These are phyloP conservation scores for Pelodytes ibericus DNA, from an alignment of 2,797 vertebrate species.

Conservation along the genomic window DNA sequence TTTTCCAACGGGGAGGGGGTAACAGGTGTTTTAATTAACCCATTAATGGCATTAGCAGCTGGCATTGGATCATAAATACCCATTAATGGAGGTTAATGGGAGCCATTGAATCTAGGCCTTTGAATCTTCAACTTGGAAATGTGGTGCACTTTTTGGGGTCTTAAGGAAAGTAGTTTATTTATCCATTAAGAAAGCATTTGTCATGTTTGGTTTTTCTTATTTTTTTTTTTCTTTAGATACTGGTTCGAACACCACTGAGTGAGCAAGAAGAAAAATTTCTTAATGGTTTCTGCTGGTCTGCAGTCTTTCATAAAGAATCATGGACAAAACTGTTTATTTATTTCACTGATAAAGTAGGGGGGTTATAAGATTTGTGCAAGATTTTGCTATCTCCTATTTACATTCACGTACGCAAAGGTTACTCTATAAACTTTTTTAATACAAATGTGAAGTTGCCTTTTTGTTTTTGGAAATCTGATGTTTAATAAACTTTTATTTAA, in stretches of 20 bases:
- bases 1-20: no score
- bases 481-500: conserved; percentile 93
- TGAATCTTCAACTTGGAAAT: no score
- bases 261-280: conserved; percentile 61
- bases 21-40: no score
- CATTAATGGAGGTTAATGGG: no score
- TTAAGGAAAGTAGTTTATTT: no score
- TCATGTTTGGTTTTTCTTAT: neutral
- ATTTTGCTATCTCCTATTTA: conserved; percentile 64
- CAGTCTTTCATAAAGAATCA: conserved; percentile 67
- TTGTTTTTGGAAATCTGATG: conserved; percentile 65
- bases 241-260: conserved; percentile 83
- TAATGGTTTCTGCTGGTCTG: conserved; percentile 63
- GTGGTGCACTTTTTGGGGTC: no score
- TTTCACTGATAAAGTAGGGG: conserved; percentile 70
- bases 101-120: no score
- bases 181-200: no score
- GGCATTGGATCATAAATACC: no score
- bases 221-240: conserved; percentile 75
- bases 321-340: conserved; percentile 84
- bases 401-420: conserved; percentile 63
- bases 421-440: conserved; percentile 65
- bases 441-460: conserved; percentile 64
- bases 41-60: no score
- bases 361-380: conserved; percentile 41